These are phyloP conservation scores for Tillus elongatus DNA, from an alignment of 2,888 invertebrate genomes.

Conservation along the genomic window DNA sequence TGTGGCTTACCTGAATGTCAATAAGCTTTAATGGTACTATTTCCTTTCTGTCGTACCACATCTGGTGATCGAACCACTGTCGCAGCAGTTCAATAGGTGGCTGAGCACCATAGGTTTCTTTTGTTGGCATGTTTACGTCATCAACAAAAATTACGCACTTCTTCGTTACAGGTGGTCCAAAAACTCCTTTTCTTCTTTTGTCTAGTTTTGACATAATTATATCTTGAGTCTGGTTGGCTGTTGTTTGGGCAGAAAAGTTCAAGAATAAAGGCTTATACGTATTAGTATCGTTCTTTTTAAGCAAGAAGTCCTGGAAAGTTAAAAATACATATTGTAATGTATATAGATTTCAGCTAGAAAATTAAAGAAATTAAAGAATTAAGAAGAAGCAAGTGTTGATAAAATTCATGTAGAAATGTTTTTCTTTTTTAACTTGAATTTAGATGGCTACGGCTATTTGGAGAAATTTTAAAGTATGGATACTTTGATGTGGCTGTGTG, in stretches of 20 bases:
- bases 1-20: slow-evolving; percentile 63
- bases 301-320: slow-evolving; percentile 57
- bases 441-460: too few species aligned
- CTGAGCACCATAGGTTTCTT: slow-evolving; percentile 85
- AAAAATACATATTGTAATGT: slow-evolving; percentile 10
- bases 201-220: slow-evolving; percentile 92
- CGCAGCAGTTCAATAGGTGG: slow-evolving; percentile 88
- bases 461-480: too few species aligned
- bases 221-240: slow-evolving; percentile 88
- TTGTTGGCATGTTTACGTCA: slow-evolving; percentile 91
- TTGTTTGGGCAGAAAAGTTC: slow-evolving; percentile 90
- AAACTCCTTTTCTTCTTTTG: slow-evolving; percentile 86
- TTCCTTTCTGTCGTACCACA: slow-evolving; percentile 84
- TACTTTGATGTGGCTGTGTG: too few species aligned
- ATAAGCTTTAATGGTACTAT: slow-evolving; percentile 68
- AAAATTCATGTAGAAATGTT: too few species aligned
- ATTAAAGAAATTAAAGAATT: too few species aligned
- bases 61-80: slow-evolving; percentile 82
- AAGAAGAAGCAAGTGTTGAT: too few species aligned
- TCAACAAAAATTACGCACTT: slow-evolving; percentile 87
- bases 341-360: too few species aligned
- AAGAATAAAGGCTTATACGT: slow-evolving; percentile 77
- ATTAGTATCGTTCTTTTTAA: slow-evolving; percentile 69
- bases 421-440: too few species aligned
- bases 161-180: slow-evolving; percentile 86